A percentile compares a stretch with the other conserved stretches of the same genome.
These are phyloP conservation scores for Drosophila ercepeae DNA, from an alignment of 1,140 invertebrate genomes.

Conservation along the genomic window DNA sequence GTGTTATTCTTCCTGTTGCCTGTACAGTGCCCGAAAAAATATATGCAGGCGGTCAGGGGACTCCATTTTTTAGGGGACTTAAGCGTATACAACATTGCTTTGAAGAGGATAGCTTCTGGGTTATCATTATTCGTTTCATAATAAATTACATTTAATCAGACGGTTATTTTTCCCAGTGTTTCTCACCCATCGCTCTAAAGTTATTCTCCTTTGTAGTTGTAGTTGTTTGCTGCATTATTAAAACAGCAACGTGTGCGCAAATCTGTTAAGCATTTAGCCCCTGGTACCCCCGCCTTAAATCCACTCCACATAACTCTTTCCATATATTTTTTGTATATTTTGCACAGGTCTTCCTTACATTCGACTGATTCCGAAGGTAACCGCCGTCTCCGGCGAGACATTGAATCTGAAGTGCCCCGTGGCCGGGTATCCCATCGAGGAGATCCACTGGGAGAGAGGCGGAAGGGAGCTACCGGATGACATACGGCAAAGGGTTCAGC, in stretches of 20 bases:
- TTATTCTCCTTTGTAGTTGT: slow-evolving; percentile 10
- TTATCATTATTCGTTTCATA: no score
- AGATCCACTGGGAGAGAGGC: slow-evolving; percentile 92
- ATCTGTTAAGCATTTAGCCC: slow-evolving; percentile 62
- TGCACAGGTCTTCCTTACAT: slow-evolving; percentile 91
- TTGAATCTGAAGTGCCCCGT: slow-evolving; percentile 93
- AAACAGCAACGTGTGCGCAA: slow-evolving; percentile 70
- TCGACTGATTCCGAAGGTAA: slow-evolving; percentile 92
- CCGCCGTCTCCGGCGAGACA: slow-evolving; percentile 92
- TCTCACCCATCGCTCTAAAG: background rate
- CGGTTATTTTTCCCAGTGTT: background rate
- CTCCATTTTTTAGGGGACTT: background rate
- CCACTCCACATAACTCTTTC: slow-evolving; percentile 2
- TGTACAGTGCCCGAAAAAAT: background rate
- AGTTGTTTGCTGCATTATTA: slow-evolving; percentile 74
- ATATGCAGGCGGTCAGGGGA: background rate
- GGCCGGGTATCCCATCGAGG: slow-evolving; percentile 92
- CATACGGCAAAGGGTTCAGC: slow-evolving; percentile 90
- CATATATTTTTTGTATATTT: background rate
- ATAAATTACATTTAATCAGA: background rate
- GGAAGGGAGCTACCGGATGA: slow-evolving; percentile 91
- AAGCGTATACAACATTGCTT: no score
- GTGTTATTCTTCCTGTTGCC: slow-evolving; percentile 50
- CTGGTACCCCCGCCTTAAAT: slow-evolving; percentile 1
- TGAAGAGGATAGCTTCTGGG: no score